Conservation (phyloP, 2,113 vertebrate species). For the Sinocyclocheilus rhinocerous region DNA sequence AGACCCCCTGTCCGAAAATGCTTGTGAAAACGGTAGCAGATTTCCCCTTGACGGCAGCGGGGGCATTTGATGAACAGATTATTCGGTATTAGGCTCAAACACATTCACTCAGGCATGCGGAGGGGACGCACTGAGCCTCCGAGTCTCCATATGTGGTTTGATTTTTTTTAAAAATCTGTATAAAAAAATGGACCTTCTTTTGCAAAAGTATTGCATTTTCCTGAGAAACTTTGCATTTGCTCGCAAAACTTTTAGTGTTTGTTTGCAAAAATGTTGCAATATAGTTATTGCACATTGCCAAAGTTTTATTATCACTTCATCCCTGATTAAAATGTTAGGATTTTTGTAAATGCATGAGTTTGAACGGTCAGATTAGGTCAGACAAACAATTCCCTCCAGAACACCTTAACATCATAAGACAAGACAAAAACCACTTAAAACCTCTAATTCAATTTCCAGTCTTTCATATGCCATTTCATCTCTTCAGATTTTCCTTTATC, state of each 20-base stretch:
- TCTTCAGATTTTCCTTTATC: background rate
- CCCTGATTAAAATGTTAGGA: background rate
- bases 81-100: slow-evolving; percentile 68
- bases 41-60: slow-evolving; percentile 63
- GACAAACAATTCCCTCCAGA: background rate
- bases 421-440: background rate
- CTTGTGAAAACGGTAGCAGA: slow-evolving; percentile 48
- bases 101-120: slow-evolving; percentile 70
- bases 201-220: background rate
- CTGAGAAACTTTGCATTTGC: background rate
- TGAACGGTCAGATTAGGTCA: background rate
- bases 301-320: background rate
- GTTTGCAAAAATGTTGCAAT: background rate
- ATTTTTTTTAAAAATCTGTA: too few relatives aligned
- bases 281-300: background rate
- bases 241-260: background rate
- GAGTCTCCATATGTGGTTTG: slow-evolving; percentile 33
- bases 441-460: background rate
- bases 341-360: background rate
- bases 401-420: background rate
- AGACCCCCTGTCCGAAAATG: slow-evolving; percentile 50
- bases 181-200: background rate
- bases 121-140: slow-evolving; percentile 59
- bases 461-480: background rate
- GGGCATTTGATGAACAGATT: slow-evolving; percentile 74